These are phyloP conservation scores for Poeciliopsis occidentalis DNA, from an alignment of 2,113 vertebrate species.

Conservation along the genomic window DNA sequence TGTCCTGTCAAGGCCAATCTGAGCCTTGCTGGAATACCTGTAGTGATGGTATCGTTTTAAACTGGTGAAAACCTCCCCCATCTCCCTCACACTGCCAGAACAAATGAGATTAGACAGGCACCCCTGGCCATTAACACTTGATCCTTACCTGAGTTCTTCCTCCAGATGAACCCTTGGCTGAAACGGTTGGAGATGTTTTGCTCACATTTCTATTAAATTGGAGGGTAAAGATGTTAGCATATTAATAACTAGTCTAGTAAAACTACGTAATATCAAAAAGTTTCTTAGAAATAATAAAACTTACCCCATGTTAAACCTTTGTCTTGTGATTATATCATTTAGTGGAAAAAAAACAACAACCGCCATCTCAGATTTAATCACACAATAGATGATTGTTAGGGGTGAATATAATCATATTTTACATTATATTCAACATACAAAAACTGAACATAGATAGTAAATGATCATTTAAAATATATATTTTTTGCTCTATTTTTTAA, in stretches of 20 bases:
- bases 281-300: neutral
- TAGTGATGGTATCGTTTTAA: slow-evolving; percentile 74
- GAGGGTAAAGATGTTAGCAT: neutral
- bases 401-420: neutral
- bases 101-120: slow-evolving; percentile 77
- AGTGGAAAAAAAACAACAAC: neutral
- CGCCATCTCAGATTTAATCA: neutral
- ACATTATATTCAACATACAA: neutral
- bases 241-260: neutral
- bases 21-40: slow-evolving; percentile 62
- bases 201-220: slow-evolving; percentile 16
- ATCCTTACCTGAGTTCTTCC: slow-evolving; percentile 65
- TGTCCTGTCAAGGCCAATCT: slow-evolving; percentile 77
- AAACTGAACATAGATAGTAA: neutral
- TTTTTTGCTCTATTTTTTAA: too few species aligned
- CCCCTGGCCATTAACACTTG: slow-evolving; percentile 75
- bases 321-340: neutral
- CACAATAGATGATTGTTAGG: neutral
- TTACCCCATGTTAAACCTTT: neutral
- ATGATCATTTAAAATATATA: too few species aligned
- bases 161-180: slow-evolving; percentile 29
- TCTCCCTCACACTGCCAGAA: slow-evolving; percentile 42
- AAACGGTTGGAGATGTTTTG: slow-evolving; percentile 34
- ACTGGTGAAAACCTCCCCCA: slow-evolving; percentile 59
- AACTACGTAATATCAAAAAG: neutral